These are phyloP conservation scores for Plebejus melissa DNA, from an alignment of 2,888 invertebrate genomes.

Conservation along the genomic window DNA sequence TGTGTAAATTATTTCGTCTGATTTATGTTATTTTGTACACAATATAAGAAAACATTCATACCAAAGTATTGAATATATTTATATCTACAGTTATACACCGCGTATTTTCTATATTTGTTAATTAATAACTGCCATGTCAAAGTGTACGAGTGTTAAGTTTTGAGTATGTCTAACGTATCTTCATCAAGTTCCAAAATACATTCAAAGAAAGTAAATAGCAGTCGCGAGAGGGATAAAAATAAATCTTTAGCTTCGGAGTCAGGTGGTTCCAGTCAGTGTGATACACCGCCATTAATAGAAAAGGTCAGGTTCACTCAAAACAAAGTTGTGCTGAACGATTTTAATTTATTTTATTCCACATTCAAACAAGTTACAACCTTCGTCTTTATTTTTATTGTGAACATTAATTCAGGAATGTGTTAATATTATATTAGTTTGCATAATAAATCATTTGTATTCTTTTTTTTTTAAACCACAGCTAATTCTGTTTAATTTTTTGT, in stretches of 20 bases:
- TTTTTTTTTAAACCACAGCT: neutral
- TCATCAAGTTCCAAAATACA: conserved; percentile 61
- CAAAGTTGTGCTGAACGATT: conserved; percentile 4
- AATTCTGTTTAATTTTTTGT: conserved; percentile 30
- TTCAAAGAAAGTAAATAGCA: conserved; percentile 57
- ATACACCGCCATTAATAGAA: conserved; percentile 67
- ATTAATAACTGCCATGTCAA: conserved; percentile 23
- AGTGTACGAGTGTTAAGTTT: conserved; percentile 29
- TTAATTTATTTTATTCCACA: neutral
- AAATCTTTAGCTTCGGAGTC: conserved; percentile 67
- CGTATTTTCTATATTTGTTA: conserved; percentile 6
- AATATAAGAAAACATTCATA: neutral
- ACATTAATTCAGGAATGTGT: conserved; percentile 3
- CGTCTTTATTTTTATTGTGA: conserved; percentile 5
- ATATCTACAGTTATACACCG: neutral
- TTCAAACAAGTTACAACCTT: neutral
- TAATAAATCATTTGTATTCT: neutral
- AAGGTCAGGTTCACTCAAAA: conserved; percentile 50
- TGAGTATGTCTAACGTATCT: conserved; percentile 57
- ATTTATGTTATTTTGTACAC: conserved; percentile 5
- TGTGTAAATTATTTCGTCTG: conserved; percentile 4
- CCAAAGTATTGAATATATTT: neutral
- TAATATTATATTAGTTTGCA: neutral
- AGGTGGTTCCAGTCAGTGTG: conserved; percentile 72
- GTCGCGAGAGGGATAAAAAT: conserved; percentile 66